Evolutionary conservation across 2,797 vertebrate genomes (phyloP).

Genomic region (Myoxocephalus aenaeus): DNA sequence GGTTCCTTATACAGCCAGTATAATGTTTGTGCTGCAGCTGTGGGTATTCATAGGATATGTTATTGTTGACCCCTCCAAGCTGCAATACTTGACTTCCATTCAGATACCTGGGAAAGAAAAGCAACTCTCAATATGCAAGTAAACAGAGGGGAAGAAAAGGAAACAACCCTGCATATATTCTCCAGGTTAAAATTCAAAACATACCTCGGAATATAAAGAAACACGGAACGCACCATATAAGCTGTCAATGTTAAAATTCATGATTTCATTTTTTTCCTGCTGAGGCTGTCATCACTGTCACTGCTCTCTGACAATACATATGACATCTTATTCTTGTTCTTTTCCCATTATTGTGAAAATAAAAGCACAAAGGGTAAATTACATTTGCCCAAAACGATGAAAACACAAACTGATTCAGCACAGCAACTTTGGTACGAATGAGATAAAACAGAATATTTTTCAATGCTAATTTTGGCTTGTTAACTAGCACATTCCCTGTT

Average conservation of each 20-base stretch:
- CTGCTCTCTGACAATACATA: conserved; percentile 50
- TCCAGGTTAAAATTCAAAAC: conserved; percentile 48
- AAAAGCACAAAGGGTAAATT: conserved; percentile 36
- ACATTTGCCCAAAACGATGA: conserved; percentile 17
- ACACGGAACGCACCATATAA: background rate
- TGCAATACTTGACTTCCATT: conserved; percentile 86
- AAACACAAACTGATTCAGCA: conserved; percentile 35
- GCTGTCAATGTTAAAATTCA: conserved; percentile 50
- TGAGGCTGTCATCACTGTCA: conserved; percentile 41
- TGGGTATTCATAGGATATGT: conserved; percentile 84
- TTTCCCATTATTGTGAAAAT: conserved; percentile 31
- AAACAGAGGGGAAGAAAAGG: conserved; percentile 22
- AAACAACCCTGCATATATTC: background rate
- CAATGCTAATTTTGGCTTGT: conserved; percentile 4
- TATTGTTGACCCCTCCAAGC: conserved; percentile 86
- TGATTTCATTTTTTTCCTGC: conserved; percentile 34
- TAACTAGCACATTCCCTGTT: background rate
- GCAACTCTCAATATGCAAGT: conserved; percentile 17
- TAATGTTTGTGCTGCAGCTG: conserved; percentile 85
- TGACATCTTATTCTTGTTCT: conserved; percentile 47
- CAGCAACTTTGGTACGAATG: conserved; percentile 1
- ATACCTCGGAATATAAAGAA: conserved; percentile 18
- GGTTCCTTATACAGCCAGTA: conserved; percentile 86
- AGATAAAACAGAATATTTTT: background rate
- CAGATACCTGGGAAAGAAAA: conserved; percentile 78